Evolutionary conservation across 2,113 vertebrate species (phyloP).

Genomic region (Hylia prasina): DNA sequence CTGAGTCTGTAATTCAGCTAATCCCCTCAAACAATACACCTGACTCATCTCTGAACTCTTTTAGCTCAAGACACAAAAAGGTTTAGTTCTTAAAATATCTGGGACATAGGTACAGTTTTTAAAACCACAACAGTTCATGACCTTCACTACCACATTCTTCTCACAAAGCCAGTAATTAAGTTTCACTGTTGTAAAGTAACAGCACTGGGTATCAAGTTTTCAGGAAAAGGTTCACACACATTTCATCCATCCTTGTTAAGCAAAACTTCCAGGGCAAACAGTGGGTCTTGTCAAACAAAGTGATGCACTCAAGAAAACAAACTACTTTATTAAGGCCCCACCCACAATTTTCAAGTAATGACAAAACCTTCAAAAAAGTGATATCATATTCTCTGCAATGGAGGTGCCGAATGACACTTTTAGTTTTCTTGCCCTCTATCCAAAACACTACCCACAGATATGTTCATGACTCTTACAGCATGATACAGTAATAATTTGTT

Average conservation of each 20-base stretch:
- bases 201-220: neutral
- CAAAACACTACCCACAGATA: neutral
- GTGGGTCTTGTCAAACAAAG: neutral
- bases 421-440: neutral
- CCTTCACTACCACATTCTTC: neutral
- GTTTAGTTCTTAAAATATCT: neutral
- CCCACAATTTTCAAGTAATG: neutral
- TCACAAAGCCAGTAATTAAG: neutral
- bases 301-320: neutral
- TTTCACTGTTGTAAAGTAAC: neutral
- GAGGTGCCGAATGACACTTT: neutral
- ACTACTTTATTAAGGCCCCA: neutral
- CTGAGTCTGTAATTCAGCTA: neutral
- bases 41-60: neutral
- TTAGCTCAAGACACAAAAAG: neutral
- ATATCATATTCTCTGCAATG: rapidly evolving
- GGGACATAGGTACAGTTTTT: neutral
- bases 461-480: neutral
- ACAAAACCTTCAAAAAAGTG: neutral
- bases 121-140: neutral
- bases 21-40: neutral
- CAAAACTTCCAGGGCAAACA: neutral
- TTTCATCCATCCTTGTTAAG: neutral
- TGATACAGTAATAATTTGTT: neutral
- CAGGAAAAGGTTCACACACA: neutral